These are phyloP conservation scores for Polypedilum pembai DNA, from an alignment of 1,140 invertebrate genomes.

Conservation along the genomic window DNA sequence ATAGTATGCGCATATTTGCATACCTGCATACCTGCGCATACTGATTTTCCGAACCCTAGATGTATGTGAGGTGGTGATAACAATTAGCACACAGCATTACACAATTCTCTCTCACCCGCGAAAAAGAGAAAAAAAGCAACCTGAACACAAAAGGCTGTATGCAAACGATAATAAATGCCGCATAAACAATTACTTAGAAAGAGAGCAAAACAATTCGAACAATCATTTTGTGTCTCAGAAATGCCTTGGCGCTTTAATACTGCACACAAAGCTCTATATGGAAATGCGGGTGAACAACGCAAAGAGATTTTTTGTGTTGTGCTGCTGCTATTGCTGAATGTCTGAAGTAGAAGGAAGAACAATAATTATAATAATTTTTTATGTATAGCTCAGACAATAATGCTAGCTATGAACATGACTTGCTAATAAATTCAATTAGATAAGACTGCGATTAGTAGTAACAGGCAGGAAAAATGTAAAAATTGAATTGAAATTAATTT, in stretches of 20 bases:
- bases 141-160: background rate
- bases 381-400: background rate
- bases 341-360: background rate
- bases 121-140: background rate
- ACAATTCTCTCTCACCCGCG: background rate
- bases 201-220: background rate
- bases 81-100: conserved; percentile 6
- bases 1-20: no score
- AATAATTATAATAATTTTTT: conserved; percentile 18
- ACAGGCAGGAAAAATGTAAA: background rate
- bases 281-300: conserved; percentile 15
- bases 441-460: conserved; percentile 12
- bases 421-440: conserved; percentile 19
- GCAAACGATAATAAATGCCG: background rate
- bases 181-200: conserved; percentile 9
- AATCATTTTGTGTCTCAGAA: background rate
- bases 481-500: conserved; percentile 14
- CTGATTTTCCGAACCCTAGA: no score
- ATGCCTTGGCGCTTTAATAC: background rate
- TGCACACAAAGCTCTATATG: background rate
- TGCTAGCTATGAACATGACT: background rate
- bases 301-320: background rate
- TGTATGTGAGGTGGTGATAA: background rate
- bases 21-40: no score
- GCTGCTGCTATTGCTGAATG: background rate